Percentiles rank a stretch among this genome's conserved stretches.
These are phyloP conservation scores for Parascotia fuliginaria DNA, from an alignment of 2,888 invertebrate species.

Conservation along the genomic window DNA sequence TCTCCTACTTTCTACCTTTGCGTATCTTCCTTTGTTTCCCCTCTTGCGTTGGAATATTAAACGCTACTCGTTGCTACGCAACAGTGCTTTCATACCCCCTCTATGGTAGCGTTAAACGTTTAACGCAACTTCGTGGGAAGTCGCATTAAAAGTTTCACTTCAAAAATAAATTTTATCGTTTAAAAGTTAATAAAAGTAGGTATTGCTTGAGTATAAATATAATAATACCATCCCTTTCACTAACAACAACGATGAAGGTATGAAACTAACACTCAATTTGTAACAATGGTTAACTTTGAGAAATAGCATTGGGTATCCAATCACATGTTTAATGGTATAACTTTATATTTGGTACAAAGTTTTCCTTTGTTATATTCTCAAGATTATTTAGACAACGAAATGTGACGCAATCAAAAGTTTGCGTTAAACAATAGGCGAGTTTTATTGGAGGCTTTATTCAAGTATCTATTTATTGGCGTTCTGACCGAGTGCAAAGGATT, in stretches of 20 bases:
- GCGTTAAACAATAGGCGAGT: constrained; percentile 33
- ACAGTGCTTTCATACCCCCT: too few relatives aligned
- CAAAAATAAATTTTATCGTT: too few relatives aligned
- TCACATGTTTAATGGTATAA: constrained; percentile 42
- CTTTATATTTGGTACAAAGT: constrained; percentile 40
- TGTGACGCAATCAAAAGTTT: constrained; percentile 36
- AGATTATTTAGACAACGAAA: constrained; percentile 39
- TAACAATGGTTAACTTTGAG: constrained; percentile 44
- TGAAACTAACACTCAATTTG: constrained; percentile 42
- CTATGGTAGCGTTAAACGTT: too few relatives aligned
- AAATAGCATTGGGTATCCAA: constrained; percentile 46
- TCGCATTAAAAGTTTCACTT: too few relatives aligned
- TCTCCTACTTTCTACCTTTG: too few relatives aligned
- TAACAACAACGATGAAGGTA: constrained; percentile 26
- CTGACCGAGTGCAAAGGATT: constrained; percentile 2
- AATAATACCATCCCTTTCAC: constrained; percentile 8
- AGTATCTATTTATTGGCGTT: constrained; percentile 14
- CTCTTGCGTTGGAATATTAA: too few relatives aligned
- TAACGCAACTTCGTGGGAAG: too few relatives aligned
- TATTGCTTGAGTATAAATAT: constrained; percentile 16
- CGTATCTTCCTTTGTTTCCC: too few relatives aligned
- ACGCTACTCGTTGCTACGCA: too few relatives aligned
- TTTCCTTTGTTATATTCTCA: constrained; percentile 39
- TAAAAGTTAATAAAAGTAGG: too few relatives aligned
- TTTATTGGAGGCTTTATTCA: constrained; percentile 22